Evolutionary conservation across 2,113 vertebrate genomes (phyloP), one percentile per base, ranked within the genome.

Genomic region (Edolisoma coerulescens): DNA sequence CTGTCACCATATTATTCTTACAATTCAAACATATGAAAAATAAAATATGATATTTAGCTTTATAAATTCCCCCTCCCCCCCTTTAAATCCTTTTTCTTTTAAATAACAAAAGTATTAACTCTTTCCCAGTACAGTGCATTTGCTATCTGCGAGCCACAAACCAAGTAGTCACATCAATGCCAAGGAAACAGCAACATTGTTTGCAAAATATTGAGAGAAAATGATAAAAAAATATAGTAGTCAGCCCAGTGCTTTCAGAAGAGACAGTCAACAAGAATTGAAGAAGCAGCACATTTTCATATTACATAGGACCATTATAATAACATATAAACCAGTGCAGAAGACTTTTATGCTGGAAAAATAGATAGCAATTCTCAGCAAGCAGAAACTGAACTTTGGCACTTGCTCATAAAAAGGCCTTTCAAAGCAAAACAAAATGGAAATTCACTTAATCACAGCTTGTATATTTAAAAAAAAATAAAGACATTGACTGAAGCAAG

Each of bases 11-110:
- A 96, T 74, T 96, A 90, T 96, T 81, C 86, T 91, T 85, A 92
- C 95, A 96, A 93, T 97, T 97, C 73, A 90, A 96, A 98, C 97
- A 97, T 96, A 98, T 97, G 97, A 98, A 98, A 98, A 98, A 98
- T 98, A 98, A 98, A 98, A 97, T 97, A 97, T 97, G 96, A 97
- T 98, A 97, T 97, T 97, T 97, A 97, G 95, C 95, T 97, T 97
- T 98, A 98, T 96, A 98, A 98, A 98, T 96, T 70, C 33, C 49
- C 92, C 74, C 44, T 39, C 56, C 84, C 95, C 96, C 95, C 42
- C 32, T 53, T 75, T 83, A 93, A 95, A 83, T 90, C 16, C 10
- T 83, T 89, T 89, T 85, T 90, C 82, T 96, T 95, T 96, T 91
- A 93, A 97, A 96, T 91, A 97, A 89, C 83, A 90, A 93, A 97